Base-by-base conservation (phyloP, 2,797 vertebrate genomes). In the Melanotaenia nigrans region DNA sequence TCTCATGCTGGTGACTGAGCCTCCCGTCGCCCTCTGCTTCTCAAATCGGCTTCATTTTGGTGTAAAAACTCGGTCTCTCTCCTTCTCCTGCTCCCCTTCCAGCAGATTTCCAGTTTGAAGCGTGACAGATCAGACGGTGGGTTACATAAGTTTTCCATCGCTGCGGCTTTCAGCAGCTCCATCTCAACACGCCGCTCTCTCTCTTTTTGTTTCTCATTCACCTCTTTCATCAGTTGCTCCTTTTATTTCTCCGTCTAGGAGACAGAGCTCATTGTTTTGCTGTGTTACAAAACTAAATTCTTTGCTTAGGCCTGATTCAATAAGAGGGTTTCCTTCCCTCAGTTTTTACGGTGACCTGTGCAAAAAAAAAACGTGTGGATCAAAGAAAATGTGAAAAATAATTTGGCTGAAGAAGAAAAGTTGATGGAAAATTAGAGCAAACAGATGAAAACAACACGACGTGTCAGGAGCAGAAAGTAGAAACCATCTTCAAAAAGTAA, bases 71-170 rank as follows among this genome's bases (percentile, higher is more conserved):
- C 13, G 22, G 13, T 74, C 11, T 2, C 5, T 18, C 38, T 40
- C 38, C 38, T 7, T 53, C 45, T 58, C 61, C 14, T 33, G 11
- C 38, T 49, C 38, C 47, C 10, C 10, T 14, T 40, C 66, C 68
- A 40, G 65, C 68, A 54, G 59, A 35, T 51, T 33, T 67, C 62
- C 12, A 0, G 35, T 38, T 68, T 10, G 0, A 51, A 61, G 60
- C 65, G 1, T 25, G 61, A 67, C 73, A 61, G 80, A 72, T 70
- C 32, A 77, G 67, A 62, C 24, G 20, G 55, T 56, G 53, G 33
- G 57, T 87, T 87, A 82, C 83, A 16, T 79, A 81, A 83, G 51
- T 71, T 75, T 68, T 53, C 22, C 35, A 35, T 62, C 40, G n/a
- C 62, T 55, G 10, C 25, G 55, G 69, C 64, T 62, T 25, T 66